A percentile compares a stretch with the other conserved stretches of the same genome.
phyloP scores from a whole-genome alignment of 2,888 invertebrate genomes.

The Sphecodes monilicornis region DNA sequence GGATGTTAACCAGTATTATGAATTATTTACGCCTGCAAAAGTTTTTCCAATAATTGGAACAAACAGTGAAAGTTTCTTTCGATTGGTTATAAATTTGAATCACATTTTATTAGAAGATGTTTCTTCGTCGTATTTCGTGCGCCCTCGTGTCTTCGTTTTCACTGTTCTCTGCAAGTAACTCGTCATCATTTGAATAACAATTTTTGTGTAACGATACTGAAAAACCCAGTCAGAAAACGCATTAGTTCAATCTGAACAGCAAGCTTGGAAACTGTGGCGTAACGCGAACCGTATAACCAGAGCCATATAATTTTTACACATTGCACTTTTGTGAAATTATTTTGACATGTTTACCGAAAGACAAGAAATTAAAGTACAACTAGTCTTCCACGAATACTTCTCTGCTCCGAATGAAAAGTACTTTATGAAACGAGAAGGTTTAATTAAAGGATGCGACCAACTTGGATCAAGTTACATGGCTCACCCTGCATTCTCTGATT shows the following conservation, averaged over 20 bases:
- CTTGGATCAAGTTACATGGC: constrained; percentile 2
- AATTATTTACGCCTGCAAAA: not conserved
- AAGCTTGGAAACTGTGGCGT: not conserved
- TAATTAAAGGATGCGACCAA: not conserved
- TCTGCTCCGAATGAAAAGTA: not conserved
- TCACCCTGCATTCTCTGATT: constrained; percentile 3
- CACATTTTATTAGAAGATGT: not conserved
- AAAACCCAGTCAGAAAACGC: not conserved
- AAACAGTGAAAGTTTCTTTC: too few relatives aligned
- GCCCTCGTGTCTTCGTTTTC: not conserved
- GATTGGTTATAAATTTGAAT: not conserved
- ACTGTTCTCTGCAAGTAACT: not conserved
- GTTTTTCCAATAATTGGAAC: not conserved
- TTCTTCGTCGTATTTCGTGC: not conserved
- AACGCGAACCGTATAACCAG: not conserved
- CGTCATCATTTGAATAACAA: not conserved
- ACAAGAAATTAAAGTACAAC: not conserved
- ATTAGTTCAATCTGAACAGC: not conserved
- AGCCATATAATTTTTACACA: not conserved
- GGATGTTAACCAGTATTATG: not conserved
- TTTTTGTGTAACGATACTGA: not conserved
- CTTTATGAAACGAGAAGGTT: not conserved
- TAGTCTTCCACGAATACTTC: not conserved
- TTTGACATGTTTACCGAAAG: not conserved
- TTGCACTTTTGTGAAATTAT: not conserved